phyloP scores from a whole-genome alignment of 2,888 invertebrate species.

The Nomada lathburiana region DNA sequence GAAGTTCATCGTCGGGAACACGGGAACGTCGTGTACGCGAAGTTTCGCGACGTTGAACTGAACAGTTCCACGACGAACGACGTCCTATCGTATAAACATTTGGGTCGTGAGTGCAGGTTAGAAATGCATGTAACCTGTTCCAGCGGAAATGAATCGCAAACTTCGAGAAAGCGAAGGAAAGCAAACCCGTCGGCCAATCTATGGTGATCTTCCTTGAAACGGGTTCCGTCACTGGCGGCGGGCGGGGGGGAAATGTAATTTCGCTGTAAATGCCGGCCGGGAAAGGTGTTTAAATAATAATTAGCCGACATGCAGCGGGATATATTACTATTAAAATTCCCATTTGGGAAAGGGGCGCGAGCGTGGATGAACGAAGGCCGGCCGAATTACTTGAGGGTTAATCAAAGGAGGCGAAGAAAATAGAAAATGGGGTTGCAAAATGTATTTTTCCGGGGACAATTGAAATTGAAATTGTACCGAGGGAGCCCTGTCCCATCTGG shows the following conservation, averaged over 20 bases:
- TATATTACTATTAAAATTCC: conserved; percentile 1
- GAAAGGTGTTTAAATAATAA: conserved; percentile 30
- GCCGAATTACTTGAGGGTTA: no score
- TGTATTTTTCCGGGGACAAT: no score
- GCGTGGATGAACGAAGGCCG: no score
- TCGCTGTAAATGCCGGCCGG: neutral
- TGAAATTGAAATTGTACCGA: no score
- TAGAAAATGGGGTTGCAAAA: no score
- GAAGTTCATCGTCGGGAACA: conserved; percentile 26
- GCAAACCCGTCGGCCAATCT: conserved; percentile 4
- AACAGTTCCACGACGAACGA: conserved; percentile 8
- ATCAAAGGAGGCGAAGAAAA: no score
- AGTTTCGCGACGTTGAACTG: conserved; percentile 29
- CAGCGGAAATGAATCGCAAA: conserved; percentile 20
- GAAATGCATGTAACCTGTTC: conserved; percentile 25
- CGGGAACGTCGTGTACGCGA: conserved; percentile 24
- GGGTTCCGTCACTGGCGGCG: neutral
- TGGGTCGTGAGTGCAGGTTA: conserved; percentile 30
- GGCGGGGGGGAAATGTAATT: neutral
- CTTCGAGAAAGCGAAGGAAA: conserved; percentile 10
- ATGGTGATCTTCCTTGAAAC: neutral
- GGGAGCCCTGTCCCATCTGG: no score
- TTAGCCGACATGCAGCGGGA: neutral
- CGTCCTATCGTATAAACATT: conserved; percentile 34
- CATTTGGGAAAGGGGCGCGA: no score